Conservation (phyloP, 1,140 invertebrate genomes). For the Drosophila arawakana region DNA sequence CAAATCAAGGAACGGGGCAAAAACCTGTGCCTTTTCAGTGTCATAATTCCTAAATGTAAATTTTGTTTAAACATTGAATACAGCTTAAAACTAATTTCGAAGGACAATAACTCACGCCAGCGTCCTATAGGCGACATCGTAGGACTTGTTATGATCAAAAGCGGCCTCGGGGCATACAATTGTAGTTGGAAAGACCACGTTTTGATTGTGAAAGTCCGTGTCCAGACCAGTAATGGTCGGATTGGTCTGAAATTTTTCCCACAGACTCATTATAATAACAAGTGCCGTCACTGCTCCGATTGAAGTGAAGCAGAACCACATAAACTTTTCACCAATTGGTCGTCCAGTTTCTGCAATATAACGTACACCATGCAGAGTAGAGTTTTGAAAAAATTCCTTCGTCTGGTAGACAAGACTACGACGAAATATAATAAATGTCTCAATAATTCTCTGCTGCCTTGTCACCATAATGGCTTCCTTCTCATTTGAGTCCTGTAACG, state of each 20-base stretch:
- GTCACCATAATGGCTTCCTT: conserved; percentile 26
- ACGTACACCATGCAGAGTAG: conserved; percentile 89
- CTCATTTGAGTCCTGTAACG: neutral
- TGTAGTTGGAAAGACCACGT: conserved; percentile 89
- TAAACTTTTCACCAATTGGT: conserved; percentile 89
- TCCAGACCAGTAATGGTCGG: conserved; percentile 91
- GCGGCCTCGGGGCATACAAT: conserved; percentile 87
- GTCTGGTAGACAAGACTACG: conserved; percentile 88
- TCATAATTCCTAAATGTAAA: conserved; percentile 62
- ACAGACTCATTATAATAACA: conserved; percentile 89
- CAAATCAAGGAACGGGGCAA: conserved; percentile 75
- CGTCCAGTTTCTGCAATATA: conserved; percentile 89
- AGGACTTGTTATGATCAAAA: conserved; percentile 71
- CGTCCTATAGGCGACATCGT: conserved; percentile 62
- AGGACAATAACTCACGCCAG: conserved; percentile 59
- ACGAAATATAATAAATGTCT: conserved; percentile 84
- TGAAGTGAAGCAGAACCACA: conserved; percentile 90
- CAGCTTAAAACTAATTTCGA: neutral
- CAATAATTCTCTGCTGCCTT: conserved; percentile 37
- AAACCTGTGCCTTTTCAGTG: conserved; percentile 42
- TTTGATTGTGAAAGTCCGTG: conserved; percentile 90
- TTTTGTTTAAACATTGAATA: neutral
- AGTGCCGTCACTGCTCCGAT: conserved; percentile 88
- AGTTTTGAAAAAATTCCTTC: conserved; percentile 89
- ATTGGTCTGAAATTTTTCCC: conserved; percentile 92